Percentiles rank a stretch among this genome's conserved stretches.
Conservation (phyloP, 2,888 invertebrate species). For the Drosophila kokeensis region DNA sequence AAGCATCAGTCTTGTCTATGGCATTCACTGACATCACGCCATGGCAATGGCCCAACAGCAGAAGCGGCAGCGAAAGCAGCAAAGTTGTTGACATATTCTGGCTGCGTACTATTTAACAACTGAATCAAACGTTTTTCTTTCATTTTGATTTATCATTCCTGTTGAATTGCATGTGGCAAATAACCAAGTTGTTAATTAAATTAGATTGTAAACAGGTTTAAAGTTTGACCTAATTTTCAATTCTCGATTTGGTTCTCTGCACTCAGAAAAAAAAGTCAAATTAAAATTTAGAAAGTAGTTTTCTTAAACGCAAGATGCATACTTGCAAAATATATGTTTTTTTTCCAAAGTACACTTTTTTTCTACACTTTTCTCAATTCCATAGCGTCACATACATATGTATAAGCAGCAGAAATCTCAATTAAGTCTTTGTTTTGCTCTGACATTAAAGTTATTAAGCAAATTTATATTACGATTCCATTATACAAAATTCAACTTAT, state of each 20-base stretch:
- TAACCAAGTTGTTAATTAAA: constrained; percentile 71
- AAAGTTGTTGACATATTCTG: constrained; percentile 59
- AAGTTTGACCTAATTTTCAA: constrained; percentile 44
- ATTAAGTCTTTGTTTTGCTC: not conserved
- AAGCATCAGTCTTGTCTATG: constrained; percentile 38
- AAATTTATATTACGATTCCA: not conserved
- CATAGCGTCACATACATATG: not conserved
- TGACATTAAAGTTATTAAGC: not conserved
- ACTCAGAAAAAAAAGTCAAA: not conserved
- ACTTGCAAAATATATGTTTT: not conserved
- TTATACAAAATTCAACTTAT: not conserved
- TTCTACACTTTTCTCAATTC: not conserved
- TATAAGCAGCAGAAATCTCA: not conserved
- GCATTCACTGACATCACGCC: constrained; percentile 15
- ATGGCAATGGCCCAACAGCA: constrained; percentile 41
- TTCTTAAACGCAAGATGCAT: not conserved
- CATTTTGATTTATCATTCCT: constrained; percentile 23
- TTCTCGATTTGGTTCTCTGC: not conserved
- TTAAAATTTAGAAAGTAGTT: not conserved
- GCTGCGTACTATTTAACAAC: constrained; percentile 48
- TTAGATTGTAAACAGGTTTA: constrained; percentile 48
- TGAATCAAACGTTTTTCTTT: constrained; percentile 48
- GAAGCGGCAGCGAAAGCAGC: constrained; percentile 14
- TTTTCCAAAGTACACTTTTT: not conserved
- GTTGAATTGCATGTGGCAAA: constrained; percentile 27